phyloP scores from a whole-genome alignment of 1,140 invertebrate species.

The Zophobas atratus region DNA sequence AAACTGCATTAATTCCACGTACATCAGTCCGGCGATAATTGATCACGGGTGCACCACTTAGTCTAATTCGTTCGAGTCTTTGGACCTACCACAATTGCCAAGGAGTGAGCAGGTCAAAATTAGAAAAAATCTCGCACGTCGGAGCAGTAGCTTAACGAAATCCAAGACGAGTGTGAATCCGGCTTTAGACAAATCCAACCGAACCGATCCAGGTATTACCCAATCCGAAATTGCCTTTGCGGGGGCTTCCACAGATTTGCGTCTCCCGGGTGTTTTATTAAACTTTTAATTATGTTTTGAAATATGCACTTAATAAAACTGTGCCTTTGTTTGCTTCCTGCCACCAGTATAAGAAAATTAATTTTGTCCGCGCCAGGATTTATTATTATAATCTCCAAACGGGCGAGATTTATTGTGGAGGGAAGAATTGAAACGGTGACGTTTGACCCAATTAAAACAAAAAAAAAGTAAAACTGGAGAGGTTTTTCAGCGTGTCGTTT shows the following conservation, averaged over 20 bases:
- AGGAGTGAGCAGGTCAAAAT: no score
- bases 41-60: no score
- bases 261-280: conserved; percentile 15
- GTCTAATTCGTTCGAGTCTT: no score
- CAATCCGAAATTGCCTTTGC: conserved; percentile 18
- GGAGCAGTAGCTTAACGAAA: neutral
- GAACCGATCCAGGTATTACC: conserved; percentile 20
- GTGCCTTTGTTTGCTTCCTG: conserved; percentile 23
- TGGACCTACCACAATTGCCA: no score
- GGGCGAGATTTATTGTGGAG: conserved; percentile 14
- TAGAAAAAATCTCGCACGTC: no score
- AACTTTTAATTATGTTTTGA: conserved; percentile 48
- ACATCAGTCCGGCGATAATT: no score
- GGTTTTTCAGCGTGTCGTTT: conserved; percentile 19
- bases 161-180: neutral
- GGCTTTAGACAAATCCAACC: conserved; percentile 3
- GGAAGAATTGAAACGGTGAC: neutral
- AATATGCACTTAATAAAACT: conserved; percentile 46
- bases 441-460: neutral
- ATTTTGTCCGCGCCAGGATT: conserved; percentile 28
- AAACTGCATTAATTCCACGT: no score
- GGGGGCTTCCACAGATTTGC: neutral
- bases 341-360: conserved; percentile 21
- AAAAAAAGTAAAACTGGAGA: conserved; percentile 1
- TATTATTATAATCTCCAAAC: conserved; percentile 34